Percentiles rank a stretch among this genome's conserved stretches.
Conservation (phyloP, 2,888 invertebrate genomes). For the Liodrosophila aerea region DNA sequence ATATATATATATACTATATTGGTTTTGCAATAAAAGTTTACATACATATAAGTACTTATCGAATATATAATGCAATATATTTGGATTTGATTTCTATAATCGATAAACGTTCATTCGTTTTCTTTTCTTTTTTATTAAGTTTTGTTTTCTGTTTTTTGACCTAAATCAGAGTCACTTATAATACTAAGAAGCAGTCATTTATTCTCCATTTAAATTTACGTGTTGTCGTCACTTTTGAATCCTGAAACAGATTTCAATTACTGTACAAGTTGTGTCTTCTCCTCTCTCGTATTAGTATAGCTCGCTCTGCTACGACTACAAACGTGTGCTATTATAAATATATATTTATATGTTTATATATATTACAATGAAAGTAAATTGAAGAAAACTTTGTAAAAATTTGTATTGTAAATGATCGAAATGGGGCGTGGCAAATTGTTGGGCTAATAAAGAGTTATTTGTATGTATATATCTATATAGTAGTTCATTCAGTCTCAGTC, state of each 20-base stretch:
- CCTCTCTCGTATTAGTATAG: conserved; percentile 7
- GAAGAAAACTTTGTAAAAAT: conserved; percentile 37
- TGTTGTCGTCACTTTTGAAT: conserved; percentile 77
- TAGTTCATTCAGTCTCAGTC: conserved; percentile 71
- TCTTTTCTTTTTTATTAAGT: not conserved
- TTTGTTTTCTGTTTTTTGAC: conserved; percentile 47
- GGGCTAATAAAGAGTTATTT: conserved; percentile 11
- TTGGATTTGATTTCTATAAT: conserved; percentile 73
- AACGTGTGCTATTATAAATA: conserved; percentile 58
- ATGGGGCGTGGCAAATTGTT: conserved; percentile 42
- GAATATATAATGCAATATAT: conserved; percentile 66
- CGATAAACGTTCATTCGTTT: conserved; percentile 44
- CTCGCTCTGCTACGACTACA: conserved; percentile 57
- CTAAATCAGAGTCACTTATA: conserved; percentile 74
- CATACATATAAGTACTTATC: conserved; percentile 53
- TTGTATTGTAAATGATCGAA: conserved; percentile 50
- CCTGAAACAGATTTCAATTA: conserved; percentile 77
- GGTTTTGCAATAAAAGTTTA: conserved; percentile 52
- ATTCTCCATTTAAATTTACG: conserved; percentile 81
- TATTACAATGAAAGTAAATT: conserved; percentile 57
- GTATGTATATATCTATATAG: conserved; percentile 48
- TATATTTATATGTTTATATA: conserved; percentile 31
- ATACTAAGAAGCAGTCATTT: conserved; percentile 82
- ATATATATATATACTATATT: conserved; percentile 21
- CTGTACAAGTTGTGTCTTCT: conserved; percentile 65